Evolutionary conservation across 2,888 invertebrate genomes (phyloP).

Genomic region (Danaus chrysippus): DNA sequence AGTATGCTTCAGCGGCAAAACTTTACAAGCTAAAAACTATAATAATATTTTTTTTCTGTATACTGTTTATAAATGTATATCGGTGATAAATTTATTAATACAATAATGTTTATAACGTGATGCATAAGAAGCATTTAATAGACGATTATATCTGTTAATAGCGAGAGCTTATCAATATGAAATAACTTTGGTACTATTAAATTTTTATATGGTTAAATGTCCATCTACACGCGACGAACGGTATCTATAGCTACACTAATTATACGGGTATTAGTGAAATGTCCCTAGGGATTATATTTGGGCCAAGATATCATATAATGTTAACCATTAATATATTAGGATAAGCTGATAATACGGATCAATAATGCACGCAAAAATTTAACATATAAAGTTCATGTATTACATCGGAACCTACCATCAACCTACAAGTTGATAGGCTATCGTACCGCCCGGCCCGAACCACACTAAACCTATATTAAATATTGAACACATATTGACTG

Average conservation of each 20-base stretch:
- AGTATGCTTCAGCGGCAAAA: constrained; percentile 20
- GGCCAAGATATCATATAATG: constrained; percentile 13
- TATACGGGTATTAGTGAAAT: constrained; percentile 12
- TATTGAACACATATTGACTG: constrained; percentile 69
- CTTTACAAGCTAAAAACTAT: constrained; percentile 19
- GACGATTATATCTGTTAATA: constrained; percentile 26
- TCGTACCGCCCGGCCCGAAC: constrained; percentile 30
- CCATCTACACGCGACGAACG: constrained; percentile 19
- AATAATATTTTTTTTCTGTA: constrained; percentile 14
- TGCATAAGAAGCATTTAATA: constrained; percentile 28
- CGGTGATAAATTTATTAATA: constrained; percentile 19
- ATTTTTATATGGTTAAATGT: constrained; percentile 20
- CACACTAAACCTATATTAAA: constrained; percentile 44
- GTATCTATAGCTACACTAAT: constrained; percentile 15
- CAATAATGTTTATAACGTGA: constrained; percentile 20
- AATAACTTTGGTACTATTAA: constrained; percentile 30
- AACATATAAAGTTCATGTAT: constrained; percentile 17
- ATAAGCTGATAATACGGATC: constrained; percentile 8
- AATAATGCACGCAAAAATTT: constrained; percentile 20
- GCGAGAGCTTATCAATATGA: constrained; percentile 26
- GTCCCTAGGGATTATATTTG: constrained; percentile 17
- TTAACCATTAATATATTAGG: not conserved
- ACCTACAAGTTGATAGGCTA: constrained; percentile 31
- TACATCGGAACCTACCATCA: constrained; percentile 24
- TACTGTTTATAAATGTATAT: constrained; percentile 21